phyloP scores from a whole-genome alignment of 1,140 invertebrate species.

The Rhagoletis zephyria region DNA sequence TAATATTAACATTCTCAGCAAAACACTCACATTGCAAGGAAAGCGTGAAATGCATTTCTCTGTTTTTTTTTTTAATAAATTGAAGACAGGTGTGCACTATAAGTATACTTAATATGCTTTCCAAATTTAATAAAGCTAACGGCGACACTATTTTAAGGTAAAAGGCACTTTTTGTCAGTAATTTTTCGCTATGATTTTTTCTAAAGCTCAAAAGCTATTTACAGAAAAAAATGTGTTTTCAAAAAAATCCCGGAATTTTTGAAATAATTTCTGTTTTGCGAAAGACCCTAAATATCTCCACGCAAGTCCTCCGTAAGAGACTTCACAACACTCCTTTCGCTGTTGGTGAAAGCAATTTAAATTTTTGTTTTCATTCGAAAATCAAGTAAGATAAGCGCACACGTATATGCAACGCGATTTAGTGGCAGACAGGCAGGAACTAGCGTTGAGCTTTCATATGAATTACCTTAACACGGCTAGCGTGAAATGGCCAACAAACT shows the following conservation, averaged over 20 bases:
- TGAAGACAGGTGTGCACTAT: neutral
- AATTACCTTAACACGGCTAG: neutral
- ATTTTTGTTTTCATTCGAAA: neutral
- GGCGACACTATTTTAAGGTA: no score
- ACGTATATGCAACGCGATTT: neutral
- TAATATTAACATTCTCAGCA: conserved; percentile 39
- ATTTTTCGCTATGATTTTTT: neutral
- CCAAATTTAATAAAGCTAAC: neutral
- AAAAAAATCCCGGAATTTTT: no score
- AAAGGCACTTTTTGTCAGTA: no score
- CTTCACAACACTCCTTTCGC: no score
- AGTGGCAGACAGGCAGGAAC: neutral
- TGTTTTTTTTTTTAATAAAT: no score
- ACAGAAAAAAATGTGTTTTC: no score
- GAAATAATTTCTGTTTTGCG: no score
- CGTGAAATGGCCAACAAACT: neutral
- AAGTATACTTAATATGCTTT: neutral
- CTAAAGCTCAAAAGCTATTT: no score
- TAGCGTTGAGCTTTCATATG: neutral
- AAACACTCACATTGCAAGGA: neutral
- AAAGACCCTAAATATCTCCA: no score
- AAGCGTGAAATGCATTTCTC: no score
- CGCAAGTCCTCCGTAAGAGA: no score
- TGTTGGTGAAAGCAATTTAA: neutral
- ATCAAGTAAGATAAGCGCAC: neutral